Evolutionary conservation across 2,888 invertebrate genomes (phyloP), one percentile per base, ranked within the genome.

Genomic region (Thymelicus lineola): DNA sequence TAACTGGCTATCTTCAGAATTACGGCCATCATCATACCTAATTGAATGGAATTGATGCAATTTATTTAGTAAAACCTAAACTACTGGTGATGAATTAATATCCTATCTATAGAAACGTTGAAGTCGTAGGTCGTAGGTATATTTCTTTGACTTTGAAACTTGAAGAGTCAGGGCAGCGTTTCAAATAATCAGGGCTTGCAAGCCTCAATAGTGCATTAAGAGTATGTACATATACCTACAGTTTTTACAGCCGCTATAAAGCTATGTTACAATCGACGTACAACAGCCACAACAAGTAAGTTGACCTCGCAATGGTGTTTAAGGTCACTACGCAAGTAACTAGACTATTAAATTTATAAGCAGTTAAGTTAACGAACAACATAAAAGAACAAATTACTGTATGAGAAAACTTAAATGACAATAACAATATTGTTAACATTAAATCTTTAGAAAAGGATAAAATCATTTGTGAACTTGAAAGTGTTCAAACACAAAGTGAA

Each of bases 1-100:
- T 15, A 68, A 58, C 38, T 58, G 50, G 61, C 72, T 72, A 74
- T 74, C 70, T 72, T 61, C 53, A 71, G 71, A 69, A 58, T 46
- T 48, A 15, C 36, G 38, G 48, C 62, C 38, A 58, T 35, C 57
- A 48, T 57, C 48, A 58, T 69, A 9, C 9, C 9, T 42, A 69
- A 69, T 63, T 63, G 63, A 63, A 63, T 46, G 28, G 63, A 69
- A 58, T 63, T 69, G 68, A 36, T 57, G 58, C 58, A 69, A 63
- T 63, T 69, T 63, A 58, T 69, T 63, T 63, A 63, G 63, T 69
- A 63, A 62, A 63, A 63, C 36, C 58, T 62, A 48, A 48, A 20
- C 20, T 46, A 10, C 12, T 20, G 38, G 17, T 38, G 45, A 57
- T 61, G 61, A 68, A 61, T 68, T 35, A 61, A 55, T 68, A 45